Evolutionary conservation across 2,113 vertebrate genomes (phyloP), one percentile per base, ranked within the genome.

Genomic region (Rhabdomys dilectus): DNA sequence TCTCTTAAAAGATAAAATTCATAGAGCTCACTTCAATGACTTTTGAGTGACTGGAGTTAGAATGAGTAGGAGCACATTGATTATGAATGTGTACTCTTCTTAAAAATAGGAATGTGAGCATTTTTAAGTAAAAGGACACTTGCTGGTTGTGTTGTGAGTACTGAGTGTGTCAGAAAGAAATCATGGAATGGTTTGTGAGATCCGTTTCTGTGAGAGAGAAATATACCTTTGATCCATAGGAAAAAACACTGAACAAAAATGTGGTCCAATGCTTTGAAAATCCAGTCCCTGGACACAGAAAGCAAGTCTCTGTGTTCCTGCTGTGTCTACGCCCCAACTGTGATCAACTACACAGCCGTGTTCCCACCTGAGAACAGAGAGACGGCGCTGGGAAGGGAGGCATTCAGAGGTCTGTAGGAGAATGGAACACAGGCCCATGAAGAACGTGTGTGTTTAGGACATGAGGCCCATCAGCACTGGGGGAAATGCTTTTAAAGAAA

Each of bases 31-130:
- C 80, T 78, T 80, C 58, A 85, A 96, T 91, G 89, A 39, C 77
- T 87, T 95, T 95, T 29, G 31, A 0, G 11, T 73, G 96, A 95
- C 36, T 90, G 93, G 70, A 96, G 72, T 48, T 91, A 84, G 93
- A 51, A 80, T 17, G 70, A 88, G 68, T 66, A 94, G 64, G 91
- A 91, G 91, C 26, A 34, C 76, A 96, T 90, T 95, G 81, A 76
- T 82, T 84, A 73, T 92, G 91, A 62, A 72, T 53, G 26, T 68
- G 60, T 21, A 56, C 8, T 82, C 58, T 78, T 93, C 80, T 34
- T 56, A 45, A 31, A n/a, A 36, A 34, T 48, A 24, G 11, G 24
- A 10, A 17, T 84, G 81, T 39, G 56, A 68, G 34, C 60, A n/a
- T 89, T 53, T 56, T 73, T 73, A 81, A 86, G 76, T 70, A 51